Conservation (phyloP, 2,797 vertebrate genomes). For the Hydrolagus colliei region DNA sequence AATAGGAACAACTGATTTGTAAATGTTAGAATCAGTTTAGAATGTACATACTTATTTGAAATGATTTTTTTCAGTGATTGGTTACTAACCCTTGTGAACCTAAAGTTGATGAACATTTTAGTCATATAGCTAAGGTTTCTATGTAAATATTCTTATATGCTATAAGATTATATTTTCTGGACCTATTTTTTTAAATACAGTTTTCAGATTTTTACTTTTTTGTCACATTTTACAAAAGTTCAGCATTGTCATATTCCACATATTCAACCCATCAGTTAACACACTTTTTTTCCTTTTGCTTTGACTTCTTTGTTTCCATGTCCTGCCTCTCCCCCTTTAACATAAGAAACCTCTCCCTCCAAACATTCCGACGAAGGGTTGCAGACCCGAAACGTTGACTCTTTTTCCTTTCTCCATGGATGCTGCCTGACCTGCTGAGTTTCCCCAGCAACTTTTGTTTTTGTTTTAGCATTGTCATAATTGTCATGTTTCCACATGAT, state of each 20-base stretch:
- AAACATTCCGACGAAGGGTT: too few species aligned
- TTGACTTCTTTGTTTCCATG: too few species aligned
- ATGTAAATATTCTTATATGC: background rate
- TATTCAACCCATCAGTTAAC: too few species aligned
- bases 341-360: too few species aligned
- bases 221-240: background rate
- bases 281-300: too few species aligned
- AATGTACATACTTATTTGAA: background rate
- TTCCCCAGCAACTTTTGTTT: too few species aligned
- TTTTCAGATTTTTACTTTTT: constrained; percentile 14
- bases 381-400: too few species aligned
- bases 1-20: background rate
- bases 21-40: background rate
- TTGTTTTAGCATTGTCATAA: background rate
- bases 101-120: background rate
- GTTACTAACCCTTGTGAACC: background rate
- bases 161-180: constrained; percentile 16
- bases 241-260: background rate
- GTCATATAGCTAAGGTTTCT: background rate
- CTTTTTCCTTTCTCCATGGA: too few species aligned
- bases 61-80: constrained; percentile 1
- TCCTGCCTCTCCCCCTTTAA: too few species aligned
- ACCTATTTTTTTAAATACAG: constrained; percentile 9
- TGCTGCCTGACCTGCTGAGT: too few species aligned
- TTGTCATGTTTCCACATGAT: constrained; percentile 14